phyloP scores from a whole-genome alignment of 2,797 vertebrate genomes.

The Heliangelus exortis region DNA sequence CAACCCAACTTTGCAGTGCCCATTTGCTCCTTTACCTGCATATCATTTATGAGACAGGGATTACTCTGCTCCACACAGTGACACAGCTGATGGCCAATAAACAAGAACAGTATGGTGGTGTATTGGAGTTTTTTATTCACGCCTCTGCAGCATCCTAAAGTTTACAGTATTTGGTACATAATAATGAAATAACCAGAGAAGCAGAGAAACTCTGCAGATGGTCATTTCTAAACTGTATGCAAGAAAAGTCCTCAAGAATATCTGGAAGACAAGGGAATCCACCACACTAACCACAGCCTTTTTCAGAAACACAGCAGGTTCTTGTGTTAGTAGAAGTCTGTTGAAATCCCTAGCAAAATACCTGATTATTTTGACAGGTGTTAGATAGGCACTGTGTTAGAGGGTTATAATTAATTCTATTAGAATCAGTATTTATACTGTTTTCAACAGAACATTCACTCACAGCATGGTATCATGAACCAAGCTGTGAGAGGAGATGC shows the following conservation, averaged over 20 bases:
- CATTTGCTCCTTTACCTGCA: neutral
- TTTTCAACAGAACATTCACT: neutral
- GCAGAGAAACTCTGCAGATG: neutral
- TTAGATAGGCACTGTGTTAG: neutral
- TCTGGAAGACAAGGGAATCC: neutral
- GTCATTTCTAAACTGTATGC: neutral
- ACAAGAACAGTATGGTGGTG: neutral
- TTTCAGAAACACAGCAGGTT: neutral
- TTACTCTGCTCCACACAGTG: neutral
- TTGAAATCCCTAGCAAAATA: neutral
- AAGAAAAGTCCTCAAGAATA: neutral
- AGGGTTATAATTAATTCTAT: neutral
- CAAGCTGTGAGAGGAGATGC: neutral
- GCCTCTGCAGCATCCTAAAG: neutral
- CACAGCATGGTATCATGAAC: neutral
- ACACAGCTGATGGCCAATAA: accelerated
- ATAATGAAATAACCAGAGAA: neutral
- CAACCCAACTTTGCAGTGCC: neutral
- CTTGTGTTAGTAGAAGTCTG: neutral
- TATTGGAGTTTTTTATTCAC: neutral
- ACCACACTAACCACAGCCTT: neutral
- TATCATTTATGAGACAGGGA: neutral
- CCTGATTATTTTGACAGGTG: neutral
- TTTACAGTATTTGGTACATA: neutral
- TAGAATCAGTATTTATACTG: neutral